Conservation (phyloP, 2,113 vertebrate genomes). For the Caranx melampygus region DNA sequence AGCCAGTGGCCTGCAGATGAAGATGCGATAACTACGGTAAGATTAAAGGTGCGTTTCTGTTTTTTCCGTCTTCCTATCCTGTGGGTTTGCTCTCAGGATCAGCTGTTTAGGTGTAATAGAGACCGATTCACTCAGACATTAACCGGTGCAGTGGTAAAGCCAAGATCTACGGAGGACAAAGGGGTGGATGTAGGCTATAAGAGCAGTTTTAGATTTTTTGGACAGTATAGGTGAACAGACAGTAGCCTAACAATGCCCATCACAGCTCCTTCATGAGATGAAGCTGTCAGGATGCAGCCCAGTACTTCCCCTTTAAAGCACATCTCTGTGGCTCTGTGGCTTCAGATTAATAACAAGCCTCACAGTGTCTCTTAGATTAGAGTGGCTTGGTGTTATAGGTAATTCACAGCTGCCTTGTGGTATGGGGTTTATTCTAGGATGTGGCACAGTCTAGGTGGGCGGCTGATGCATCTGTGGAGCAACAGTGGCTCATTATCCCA, state of each 20-base stretch:
- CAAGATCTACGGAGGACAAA: slow-evolving; percentile 52
- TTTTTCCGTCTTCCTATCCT: background rate
- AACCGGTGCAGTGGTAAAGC: slow-evolving; percentile 21
- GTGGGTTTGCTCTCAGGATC: slow-evolving; percentile 1
- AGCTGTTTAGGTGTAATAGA: slow-evolving; percentile 33
- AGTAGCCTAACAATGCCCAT: background rate
- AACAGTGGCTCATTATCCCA: slow-evolving; percentile 27
- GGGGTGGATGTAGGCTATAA: slow-evolving; percentile 28
- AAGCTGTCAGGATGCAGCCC: slow-evolving; percentile 3
- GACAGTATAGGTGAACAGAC: background rate
- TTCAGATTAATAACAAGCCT: background rate
- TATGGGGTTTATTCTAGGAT: slow-evolving; percentile 31
- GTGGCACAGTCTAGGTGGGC: slow-evolving; percentile 2
- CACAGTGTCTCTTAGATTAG: background rate
- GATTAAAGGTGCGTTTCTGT: slow-evolving; percentile 30
- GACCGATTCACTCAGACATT: background rate
- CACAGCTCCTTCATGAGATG: background rate
- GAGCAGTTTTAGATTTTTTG: slow-evolving; percentile 4
- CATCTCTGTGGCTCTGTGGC: background rate
- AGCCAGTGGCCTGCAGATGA: slow-evolving; percentile 24
- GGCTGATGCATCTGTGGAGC: slow-evolving; percentile 22
- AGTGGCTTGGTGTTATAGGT: background rate
- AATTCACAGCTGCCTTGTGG: slow-evolving; percentile 16
- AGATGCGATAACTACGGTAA: slow-evolving; percentile 60
- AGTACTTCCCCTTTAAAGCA: background rate